A percentile compares a stretch with the other conserved stretches of the same genome.
These are phyloP conservation scores for Notocelia uddmanniana DNA, from an alignment of 2,888 invertebrate genomes.

Conservation along the genomic window DNA sequence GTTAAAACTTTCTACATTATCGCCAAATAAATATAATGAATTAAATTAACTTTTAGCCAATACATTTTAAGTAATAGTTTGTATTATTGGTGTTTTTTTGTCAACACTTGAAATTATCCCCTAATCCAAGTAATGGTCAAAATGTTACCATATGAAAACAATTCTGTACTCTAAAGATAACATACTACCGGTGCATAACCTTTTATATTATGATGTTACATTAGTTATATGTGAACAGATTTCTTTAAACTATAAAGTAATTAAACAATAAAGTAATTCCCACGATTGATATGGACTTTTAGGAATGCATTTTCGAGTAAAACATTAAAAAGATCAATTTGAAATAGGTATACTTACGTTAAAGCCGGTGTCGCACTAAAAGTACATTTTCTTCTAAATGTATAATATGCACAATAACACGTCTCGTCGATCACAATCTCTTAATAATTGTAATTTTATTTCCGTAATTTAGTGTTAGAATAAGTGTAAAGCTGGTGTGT, in stretches of 20 bases:
- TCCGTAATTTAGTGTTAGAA: slow-evolving; percentile 47
- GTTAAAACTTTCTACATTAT: not conserved
- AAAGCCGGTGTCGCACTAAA: not conserved
- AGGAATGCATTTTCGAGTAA: not conserved
- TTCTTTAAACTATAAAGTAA: not conserved
- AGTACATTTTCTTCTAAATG: slow-evolving; percentile 7
- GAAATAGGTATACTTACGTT: slow-evolving; percentile 15
- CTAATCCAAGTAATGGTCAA: not conserved
- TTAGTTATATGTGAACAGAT: not conserved
- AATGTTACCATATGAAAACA: not conserved
- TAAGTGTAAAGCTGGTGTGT: slow-evolving; percentile 59
- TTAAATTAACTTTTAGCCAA: not conserved
- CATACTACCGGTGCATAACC: slow-evolving; percentile 15
- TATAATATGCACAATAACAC: slow-evolving; percentile 20
- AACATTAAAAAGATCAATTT: slow-evolving; percentile 13
- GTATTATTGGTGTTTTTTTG: not conserved
- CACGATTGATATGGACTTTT: no score
- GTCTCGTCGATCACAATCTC: slow-evolving; percentile 27
- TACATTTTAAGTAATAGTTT: not conserved
- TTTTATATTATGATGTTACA: slow-evolving; percentile 1
- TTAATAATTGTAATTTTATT: slow-evolving; percentile 26
- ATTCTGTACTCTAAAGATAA: not conserved
- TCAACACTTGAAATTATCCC: not conserved
- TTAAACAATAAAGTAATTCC: not conserved
- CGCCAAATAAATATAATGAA: not conserved